Conservation (phyloP, 2,113 vertebrate genomes). For the Coptodon bakossiorum region DNA sequence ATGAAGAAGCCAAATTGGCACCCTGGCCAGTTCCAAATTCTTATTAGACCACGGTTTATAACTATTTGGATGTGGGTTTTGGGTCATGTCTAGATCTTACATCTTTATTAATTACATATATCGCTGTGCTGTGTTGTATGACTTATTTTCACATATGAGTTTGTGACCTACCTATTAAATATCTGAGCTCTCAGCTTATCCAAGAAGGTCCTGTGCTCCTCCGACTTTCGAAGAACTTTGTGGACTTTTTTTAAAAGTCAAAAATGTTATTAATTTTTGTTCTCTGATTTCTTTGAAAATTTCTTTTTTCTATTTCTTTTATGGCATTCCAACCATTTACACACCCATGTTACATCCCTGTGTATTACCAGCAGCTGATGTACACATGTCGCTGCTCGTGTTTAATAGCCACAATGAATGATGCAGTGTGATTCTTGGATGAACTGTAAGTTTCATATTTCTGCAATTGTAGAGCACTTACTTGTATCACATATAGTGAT, state of each 20-base stretch:
- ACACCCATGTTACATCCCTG: not conserved
- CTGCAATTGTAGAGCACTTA: not conserved
- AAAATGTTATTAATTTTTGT: not conserved
- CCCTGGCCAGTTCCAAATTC: not conserved
- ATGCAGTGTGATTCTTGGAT: not conserved
- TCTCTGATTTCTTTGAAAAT: not conserved
- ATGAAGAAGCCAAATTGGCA: not conserved
- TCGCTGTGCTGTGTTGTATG: not conserved
- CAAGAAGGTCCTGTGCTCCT: not conserved
- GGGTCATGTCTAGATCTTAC: not conserved
- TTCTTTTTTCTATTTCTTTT: not conserved
- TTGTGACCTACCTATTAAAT: not conserved
- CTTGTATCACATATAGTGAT: not conserved
- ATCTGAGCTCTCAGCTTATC: not conserved
- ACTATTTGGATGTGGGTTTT: accelerated
- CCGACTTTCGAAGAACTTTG: not conserved
- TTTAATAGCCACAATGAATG: not conserved
- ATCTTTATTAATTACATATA: not conserved
- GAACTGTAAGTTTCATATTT: not conserved
- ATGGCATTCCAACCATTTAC: not conserved
- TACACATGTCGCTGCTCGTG: not conserved
- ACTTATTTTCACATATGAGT: not conserved
- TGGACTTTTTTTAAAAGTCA: not conserved
- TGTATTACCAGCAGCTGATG: not conserved
- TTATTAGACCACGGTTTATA: not conserved